Base-by-base conservation (phyloP, 2,888 invertebrate species). In the Drosophila pseudotalamancana region DNA sequence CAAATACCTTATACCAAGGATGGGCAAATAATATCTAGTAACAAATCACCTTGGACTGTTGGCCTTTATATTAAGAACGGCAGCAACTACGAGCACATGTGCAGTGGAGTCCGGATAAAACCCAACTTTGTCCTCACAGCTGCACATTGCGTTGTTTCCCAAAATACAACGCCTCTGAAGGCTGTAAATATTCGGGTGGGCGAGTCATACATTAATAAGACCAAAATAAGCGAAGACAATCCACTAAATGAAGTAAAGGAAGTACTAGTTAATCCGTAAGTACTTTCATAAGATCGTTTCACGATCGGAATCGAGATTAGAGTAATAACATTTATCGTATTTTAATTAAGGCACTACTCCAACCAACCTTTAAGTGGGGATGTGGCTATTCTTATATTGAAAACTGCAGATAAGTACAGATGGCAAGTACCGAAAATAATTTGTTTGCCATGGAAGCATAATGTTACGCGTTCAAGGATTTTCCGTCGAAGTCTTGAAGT, bases 131-230 rank as follows among this genome's bases (percentile, higher is more conserved):
- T 62, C 2, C 6, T 72, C 12, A 73, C 77, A n/a, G 61, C 72
- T 1, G 67, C 66, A 3, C 77, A 76, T 53, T 73, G 77, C n/a
- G 32, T 73, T 27, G 0, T 23, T 6, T 6, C 1, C 4, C 19
- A 0, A 6, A 14, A 2, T 2, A 1, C 0, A 1, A 12, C 14
- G 3, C 0, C 0, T 1, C 3, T 5, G 0, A 1, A 12, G 0
- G n/a, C n/a, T n/a, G n/a, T n/a, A n/a, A 1, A 6, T 0, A n/a
- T 59, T 0, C 37, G 62, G 1, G 12, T 60, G 9, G 51, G 51
- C 1, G 9, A 6, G 1, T 0, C 25, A 18, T 1, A 0, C 0
- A 32, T 16, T 12, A 1, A 1, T 1, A 1, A 0, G 0, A 16
- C 23, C 16, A 1, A 6, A 6, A 6, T 25, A 11, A 5, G 0